Base-by-base conservation (phyloP, 1,140 invertebrate genomes). In the Drosophila subobscura region DNA sequence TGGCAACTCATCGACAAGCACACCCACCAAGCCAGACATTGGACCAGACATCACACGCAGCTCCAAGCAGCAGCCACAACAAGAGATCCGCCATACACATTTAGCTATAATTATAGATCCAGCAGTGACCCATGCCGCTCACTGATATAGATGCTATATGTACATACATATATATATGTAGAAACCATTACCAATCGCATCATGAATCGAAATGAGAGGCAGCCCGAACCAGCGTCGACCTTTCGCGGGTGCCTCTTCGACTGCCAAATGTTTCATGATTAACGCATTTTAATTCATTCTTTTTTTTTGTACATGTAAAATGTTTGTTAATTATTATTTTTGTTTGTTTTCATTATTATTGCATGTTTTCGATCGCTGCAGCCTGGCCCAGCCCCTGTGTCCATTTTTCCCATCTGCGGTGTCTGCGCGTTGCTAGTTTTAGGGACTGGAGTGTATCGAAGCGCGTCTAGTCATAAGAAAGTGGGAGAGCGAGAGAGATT, bases 391-490 rank as follows among this genome's bases (percentile, higher is more conserved):
- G 8, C 8, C 10, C 33, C 33, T 37, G 23, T 47, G 49, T 49
- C 12, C 42, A 49, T 33, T 42, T 41, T 41, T 41, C 22, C 37
- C 42, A 27, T 23, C 40, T 46, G 22, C 10, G 3, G 33, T n/a
- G 25, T 52, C 40, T 49, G 10, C 58, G 22, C 40, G 42, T 14
- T 42, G 8, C 16, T 33, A 27, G 22, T 22, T 37, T 45, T 7
- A 37, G 33, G 33, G 3, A 37, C 33, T 37, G 33, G 10, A 49
- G 14, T 27, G 16, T 40, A 23, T 22, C 57, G 49, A 60, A 77
- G 54, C 77, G 67, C 56, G 81, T 86, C 80, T 85, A 85, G 80
- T 85, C 80, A 85, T 80, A 79, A 78, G 54, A 47, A 40, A 40
- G 46, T 72, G 20, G 44, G 27, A 67, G 54, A 40, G 14, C n/a